Base-by-base conservation (phyloP, 2,888 invertebrate genomes). In the Rhyacophila evoluta region DNA sequence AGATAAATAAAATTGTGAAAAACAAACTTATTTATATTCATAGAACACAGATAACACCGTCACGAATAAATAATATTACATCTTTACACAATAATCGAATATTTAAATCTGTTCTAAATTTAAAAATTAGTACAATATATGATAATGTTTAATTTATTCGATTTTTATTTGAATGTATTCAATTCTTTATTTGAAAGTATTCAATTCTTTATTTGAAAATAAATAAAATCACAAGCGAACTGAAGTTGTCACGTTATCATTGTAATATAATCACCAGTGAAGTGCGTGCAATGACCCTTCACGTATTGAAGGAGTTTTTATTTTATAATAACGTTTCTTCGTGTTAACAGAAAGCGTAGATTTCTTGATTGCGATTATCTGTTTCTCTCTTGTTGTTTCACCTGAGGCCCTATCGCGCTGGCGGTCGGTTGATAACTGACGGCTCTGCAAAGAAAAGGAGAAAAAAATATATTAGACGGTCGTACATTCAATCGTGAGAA, bases 351-450 rank as follows among this genome's bases (percentile, higher is more conserved):
- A 41, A 5, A 55, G 8, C 5, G 19, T n/a, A 55, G 55, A 55
- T 55, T 8, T 55, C 15, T 25, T 8, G 6, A 55, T 25, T 55
- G 55, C 25, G 55, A 25, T 33, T 33, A 8, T 19, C 12, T 10
- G 19, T 55, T 25, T 55, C 25, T 55, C 15, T 55, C 55, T 15
- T 19, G 55, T 8, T 5, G 55, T 55, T 55, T 25, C 55, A 55
- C 55, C 55, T 55, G 55, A 55, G 55, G 55, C 55, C 55, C 55
- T 55, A 55, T 55, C 55, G 55, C 55, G 25, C 15, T 55, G 19
- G 55, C 19, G 55, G 55, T 55, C 55, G 55, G 19, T 19, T 55
- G 55, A 55, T 55, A 55, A 55, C 55, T 55, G 55, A 55, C 55
- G 19, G 55, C 1, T 15, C 55, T 55, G 55, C 10, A 55, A 55